A percentile compares a stretch with the other conserved stretches of the same genome.
phyloP scores from a whole-genome alignment of 2,113 vertebrate species.

The Chamaetylas fuelleborni region DNA sequence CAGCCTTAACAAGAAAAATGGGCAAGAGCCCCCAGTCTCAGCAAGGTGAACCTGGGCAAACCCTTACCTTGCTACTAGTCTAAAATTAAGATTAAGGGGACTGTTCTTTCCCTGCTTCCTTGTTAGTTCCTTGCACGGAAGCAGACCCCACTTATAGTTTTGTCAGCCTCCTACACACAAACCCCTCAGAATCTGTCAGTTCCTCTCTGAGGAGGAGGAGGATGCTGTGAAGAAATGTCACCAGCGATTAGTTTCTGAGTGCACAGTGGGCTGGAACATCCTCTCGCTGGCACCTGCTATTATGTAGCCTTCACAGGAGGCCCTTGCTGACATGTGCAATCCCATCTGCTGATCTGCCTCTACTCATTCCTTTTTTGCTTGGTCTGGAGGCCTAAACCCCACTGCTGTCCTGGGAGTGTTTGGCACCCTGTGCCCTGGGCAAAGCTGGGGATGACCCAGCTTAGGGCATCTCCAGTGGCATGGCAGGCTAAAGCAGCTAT shows the following conservation, averaged over 20 bases:
- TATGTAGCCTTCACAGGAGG: not conserved
- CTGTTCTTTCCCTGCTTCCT: not conserved
- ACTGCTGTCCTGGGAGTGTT: not conserved
- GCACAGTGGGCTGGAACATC: not conserved
- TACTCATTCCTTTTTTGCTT: not conserved
- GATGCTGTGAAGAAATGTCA: not conserved
- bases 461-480: not conserved
- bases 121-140: not conserved
- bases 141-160: not conserved
- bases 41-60: not conserved
- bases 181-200: not conserved
- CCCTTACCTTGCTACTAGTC: not conserved
- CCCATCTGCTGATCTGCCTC: not conserved
- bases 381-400: not conserved
- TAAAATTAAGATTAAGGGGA: not conserved
- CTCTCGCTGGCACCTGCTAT: not conserved
- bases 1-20: not conserved
- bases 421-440: not conserved
- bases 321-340: not conserved
- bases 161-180: not conserved
- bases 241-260: not conserved
- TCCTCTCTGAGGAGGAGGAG: conserved; percentile 11
- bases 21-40: not conserved
- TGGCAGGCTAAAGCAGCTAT: not conserved
- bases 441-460: not conserved